These are phyloP conservation scores for Melospiza melodia DNA, from an alignment of 2,113 vertebrate species.

Conservation along the genomic window DNA sequence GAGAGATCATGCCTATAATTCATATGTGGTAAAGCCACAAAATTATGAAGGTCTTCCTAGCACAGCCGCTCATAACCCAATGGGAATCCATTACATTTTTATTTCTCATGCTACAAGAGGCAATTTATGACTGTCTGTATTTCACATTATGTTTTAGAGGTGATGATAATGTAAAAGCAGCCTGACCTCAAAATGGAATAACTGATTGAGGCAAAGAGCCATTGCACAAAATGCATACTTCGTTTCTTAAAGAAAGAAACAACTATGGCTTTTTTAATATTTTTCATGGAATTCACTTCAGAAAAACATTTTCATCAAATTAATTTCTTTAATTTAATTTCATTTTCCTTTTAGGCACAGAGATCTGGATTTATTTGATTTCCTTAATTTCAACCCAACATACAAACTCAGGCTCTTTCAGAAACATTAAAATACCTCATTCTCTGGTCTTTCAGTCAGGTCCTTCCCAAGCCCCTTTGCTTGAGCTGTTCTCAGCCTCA, in stretches of 20 bases:
- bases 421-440: neutral
- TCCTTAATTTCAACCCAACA: neutral
- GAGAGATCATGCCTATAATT: constrained; percentile 53
- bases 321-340: neutral
- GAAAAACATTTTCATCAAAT: neutral
- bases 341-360: neutral
- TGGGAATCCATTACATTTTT: constrained; percentile 52
- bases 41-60: constrained; percentile 48
- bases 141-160: constrained; percentile 32
- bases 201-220: neutral
- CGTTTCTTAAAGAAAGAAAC: neutral
- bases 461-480: neutral
- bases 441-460: neutral
- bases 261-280: neutral
- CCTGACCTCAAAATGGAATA: constrained; percentile 31
- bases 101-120: constrained; percentile 13
- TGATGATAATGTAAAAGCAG: constrained; percentile 40
- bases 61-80: constrained; percentile 37
- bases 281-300: neutral
- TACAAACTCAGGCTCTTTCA: neutral
- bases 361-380: neutral
- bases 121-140: constrained; percentile 37
- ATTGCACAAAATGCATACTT: neutral
- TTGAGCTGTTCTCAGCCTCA: neutral
- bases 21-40: constrained; percentile 37